phyloP scores from a whole-genome alignment of 92 coral and sea anemone species.

The Epizoanthus illoricatus region DNA sequence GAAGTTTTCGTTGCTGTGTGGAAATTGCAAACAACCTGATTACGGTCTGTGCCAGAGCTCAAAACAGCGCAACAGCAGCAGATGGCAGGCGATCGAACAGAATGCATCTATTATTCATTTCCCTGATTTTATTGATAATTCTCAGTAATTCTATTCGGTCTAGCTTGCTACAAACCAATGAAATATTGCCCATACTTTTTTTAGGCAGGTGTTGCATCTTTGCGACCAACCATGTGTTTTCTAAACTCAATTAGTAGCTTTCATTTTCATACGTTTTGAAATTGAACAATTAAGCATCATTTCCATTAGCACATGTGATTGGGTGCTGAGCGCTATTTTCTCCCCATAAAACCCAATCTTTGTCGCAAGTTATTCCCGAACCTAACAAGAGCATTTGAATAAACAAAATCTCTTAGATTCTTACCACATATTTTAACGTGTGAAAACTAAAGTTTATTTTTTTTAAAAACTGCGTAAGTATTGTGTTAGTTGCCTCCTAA shows the following conservation, averaged over 20 bases:
- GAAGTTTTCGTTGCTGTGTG: not conserved
- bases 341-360: not conserved
- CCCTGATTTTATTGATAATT: conserved; percentile 57
- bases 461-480: not conserved
- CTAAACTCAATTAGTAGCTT: conserved; percentile 21
- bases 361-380: not conserved
- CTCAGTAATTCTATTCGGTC: conserved; percentile 50
- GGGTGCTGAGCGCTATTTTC: conserved; percentile 23
- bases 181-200: conserved; percentile 26
- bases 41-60: conserved; percentile 2
- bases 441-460: not conserved
- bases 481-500: not conserved
- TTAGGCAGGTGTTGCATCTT: conserved; percentile 9
- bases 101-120: conserved; percentile 53
- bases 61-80: conserved; percentile 27
- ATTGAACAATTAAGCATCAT: conserved; percentile 34
- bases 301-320: conserved; percentile 1
- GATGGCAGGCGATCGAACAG: conserved; percentile 33
- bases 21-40: too few relatives aligned
- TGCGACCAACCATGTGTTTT: conserved; percentile 21
- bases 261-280: conserved; percentile 11
- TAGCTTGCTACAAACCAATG: conserved; percentile 53
- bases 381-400: not conserved
- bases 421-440: not conserved
- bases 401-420: not conserved